A percentile compares a stretch with the other conserved stretches of the same genome.
These are phyloP conservation scores for Oncorhynchus gorbuscha DNA, from an alignment of 2,113 vertebrate species.

Conservation along the genomic window DNA sequence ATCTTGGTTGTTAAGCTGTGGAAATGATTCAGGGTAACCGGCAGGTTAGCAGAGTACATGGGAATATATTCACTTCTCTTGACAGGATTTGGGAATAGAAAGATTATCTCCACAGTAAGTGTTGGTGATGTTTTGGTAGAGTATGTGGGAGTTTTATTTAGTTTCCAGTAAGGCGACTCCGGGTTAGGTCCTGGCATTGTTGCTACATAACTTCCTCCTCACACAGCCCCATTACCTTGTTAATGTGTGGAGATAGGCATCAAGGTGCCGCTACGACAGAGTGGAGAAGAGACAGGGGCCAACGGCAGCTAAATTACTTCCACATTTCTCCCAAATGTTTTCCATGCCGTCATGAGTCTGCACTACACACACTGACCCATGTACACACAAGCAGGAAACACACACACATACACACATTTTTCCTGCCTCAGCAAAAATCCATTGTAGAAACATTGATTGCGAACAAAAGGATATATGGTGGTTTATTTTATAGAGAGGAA, in stretches of 20 bases:
- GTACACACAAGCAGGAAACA: no score
- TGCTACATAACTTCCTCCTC: slow-evolving; percentile 19
- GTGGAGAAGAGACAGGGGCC: slow-evolving; percentile 15
- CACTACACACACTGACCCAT: no score
- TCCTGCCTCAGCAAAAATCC: no score
- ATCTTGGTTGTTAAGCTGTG: background rate
- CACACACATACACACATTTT: no score
- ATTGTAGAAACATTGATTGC: no score
- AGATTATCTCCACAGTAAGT: no score
- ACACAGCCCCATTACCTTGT: slow-evolving; percentile 37
- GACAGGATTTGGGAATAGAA: no score
- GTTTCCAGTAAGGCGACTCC: slow-evolving; percentile 9
- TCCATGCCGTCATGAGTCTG: slow-evolving; percentile 61
- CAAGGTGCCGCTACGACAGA: slow-evolving; percentile 26
- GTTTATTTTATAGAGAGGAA: no score
- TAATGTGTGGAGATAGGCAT: slow-evolving; percentile 51
- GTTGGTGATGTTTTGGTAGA: no score
- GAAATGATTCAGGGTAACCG: background rate
- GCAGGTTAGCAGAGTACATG: background rate
- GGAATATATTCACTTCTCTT: background rate
- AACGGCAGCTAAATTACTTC: slow-evolving; percentile 51
- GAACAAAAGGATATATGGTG: no score
- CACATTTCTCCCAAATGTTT: slow-evolving; percentile 62
- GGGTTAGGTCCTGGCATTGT: slow-evolving; percentile 30
- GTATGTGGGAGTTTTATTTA: no score